These are phyloP conservation scores for Euplagia quadripunctaria DNA, from an alignment of 2,888 invertebrate genomes.

Conservation along the genomic window DNA sequence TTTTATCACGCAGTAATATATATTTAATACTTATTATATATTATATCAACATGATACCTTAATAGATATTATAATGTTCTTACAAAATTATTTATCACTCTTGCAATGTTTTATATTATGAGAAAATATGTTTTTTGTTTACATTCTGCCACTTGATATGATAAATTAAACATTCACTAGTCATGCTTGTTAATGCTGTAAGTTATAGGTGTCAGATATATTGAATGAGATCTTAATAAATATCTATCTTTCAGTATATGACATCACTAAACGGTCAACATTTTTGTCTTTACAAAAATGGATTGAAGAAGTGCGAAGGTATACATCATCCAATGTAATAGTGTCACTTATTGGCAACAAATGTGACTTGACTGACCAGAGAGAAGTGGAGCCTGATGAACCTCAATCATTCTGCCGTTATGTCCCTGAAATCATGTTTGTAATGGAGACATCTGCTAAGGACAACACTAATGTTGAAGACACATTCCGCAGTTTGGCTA, in stretches of 20 bases:
- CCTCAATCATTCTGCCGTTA: conserved; percentile 95
- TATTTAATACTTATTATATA: neutral
- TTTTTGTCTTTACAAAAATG: conserved; percentile 97
- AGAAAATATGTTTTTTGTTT: neutral
- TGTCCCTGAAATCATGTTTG: conserved; percentile 94
- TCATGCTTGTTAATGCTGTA: neutral
- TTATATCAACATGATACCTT: neutral
- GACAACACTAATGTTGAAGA: conserved; percentile 97
- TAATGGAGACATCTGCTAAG: conserved; percentile 96
- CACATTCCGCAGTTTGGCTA: conserved; percentile 94
- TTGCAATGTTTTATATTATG: neutral
- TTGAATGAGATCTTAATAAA: neutral
- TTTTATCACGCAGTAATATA: neutral
- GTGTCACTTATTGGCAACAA: conserved; percentile 97
- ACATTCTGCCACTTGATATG: conserved; percentile 1
- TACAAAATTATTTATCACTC: neutral
- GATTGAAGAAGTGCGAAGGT: conserved; percentile 98
- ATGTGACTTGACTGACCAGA: conserved; percentile 93
- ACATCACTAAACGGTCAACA: conserved; percentile 96
- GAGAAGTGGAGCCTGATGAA: conserved; percentile 95
- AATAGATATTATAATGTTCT: neutral
- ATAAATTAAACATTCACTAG: neutral
- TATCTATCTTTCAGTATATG: conserved; percentile 90
- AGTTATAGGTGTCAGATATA: neutral
- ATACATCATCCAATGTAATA: conserved; percentile 96